Conservation (phyloP, 2,797 vertebrate genomes). For the Pantherophis vulpinus region DNA sequence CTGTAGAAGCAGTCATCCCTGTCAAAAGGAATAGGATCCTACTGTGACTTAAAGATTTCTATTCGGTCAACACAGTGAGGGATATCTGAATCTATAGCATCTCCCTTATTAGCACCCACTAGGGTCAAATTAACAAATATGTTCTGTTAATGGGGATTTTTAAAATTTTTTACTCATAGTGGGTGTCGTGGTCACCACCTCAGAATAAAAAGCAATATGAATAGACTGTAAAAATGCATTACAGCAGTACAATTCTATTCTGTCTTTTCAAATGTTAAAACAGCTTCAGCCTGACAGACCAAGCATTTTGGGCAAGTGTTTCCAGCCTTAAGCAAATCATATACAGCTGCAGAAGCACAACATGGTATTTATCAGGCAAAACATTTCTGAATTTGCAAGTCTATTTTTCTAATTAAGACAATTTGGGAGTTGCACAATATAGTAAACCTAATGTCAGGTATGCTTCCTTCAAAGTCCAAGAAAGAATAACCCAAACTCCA, state of each 20-base stretch:
- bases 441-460: background rate
- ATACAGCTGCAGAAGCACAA: background rate
- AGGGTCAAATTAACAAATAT: conserved; percentile 16
- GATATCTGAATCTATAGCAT: conserved; percentile 17
- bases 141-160: conserved; percentile 9
- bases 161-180: background rate
- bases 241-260: background rate
- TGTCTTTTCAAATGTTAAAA: background rate
- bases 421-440: rapidly evolving
- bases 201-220: conserved; percentile 7
- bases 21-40: conserved; percentile 7
- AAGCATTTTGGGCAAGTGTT: conserved; percentile 8
- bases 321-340: background rate
- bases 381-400: background rate
- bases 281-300: background rate
- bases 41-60: conserved; percentile 1
- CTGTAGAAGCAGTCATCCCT: conserved; percentile 22
- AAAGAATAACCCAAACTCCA: too few species aligned
- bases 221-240: background rate
- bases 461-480: too few species aligned
- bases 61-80: conserved; percentile 3
- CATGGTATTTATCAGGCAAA: rapidly evolving
- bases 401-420: background rate
- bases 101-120: conserved; percentile 24
- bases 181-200: conserved; percentile 8